Evolutionary conservation across 2,888 invertebrate species (phyloP), one percentile per base, ranked within the genome.

Genomic region (Dendrolimus houi): DNA sequence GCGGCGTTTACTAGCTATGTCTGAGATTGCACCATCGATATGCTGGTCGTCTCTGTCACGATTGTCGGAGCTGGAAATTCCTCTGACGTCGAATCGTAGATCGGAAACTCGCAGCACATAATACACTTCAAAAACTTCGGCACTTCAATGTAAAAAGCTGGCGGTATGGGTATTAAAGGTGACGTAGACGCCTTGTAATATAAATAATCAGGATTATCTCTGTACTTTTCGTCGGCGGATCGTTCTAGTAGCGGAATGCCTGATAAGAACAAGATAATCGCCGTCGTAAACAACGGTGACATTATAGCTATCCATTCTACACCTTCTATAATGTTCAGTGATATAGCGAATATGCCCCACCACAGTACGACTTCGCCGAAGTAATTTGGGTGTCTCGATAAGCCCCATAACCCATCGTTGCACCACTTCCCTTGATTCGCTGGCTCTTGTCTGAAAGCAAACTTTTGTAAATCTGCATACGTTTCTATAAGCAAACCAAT

Each of bases 341-440:
- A 96, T 79, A 97, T 95, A 56, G 96, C 94, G 77, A 98, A 98
- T 69, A 98, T 95, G 6, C 98, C 97, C 96, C 97, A 96, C 98
- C 98, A 97, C 13, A 98, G 92, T 0, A 97, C 93, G 10, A 98
- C 96, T 87, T 98, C 98, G 0, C 98, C 98, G 77, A 98, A 98
- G 79, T 98, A 98, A 81, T 98, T 98, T 0, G 98, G 98, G 85
- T 98, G 98, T 61, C 98, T 92, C 0, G 97, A 97, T 54, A 97
- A 82, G 52, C 95, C 93, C 98, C 98, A 98, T 9, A 97, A 84
- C 3, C 96, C 97, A 72, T 96, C 96, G 76, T 97, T 96, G 81
- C 98, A 98, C 95, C 97, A 98, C 82, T 95, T 96, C 42, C 97
- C 97, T 80, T 96, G 95, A 79, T 98, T 98, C 0, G 92, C 92